phyloP scores from a whole-genome alignment of 2,113 vertebrate species.

The Lepisosteus oculatus region DNA sequence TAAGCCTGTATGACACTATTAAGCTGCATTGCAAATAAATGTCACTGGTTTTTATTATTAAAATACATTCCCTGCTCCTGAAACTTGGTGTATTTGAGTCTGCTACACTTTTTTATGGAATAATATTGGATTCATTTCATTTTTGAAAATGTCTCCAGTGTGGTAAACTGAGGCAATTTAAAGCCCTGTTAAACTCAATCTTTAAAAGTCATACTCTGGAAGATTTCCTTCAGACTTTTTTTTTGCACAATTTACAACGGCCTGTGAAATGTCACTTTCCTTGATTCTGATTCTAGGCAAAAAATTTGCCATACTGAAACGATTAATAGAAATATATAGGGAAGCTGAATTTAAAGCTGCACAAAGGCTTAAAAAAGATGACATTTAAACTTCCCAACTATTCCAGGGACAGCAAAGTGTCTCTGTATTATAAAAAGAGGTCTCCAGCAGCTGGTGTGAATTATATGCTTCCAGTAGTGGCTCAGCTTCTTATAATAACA shows the following conservation, averaged over 20 bases:
- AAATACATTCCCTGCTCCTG: conserved; percentile 30
- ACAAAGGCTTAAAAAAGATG: background rate
- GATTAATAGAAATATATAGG: background rate
- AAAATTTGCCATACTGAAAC: background rate
- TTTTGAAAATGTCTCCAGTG: conserved; percentile 49
- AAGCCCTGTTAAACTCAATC: conserved; percentile 57
- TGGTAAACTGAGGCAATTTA: conserved; percentile 63
- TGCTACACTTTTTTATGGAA: conserved; percentile 44
- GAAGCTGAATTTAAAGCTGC: conserved; percentile 1
- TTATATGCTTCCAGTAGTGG: background rate
- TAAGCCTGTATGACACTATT: conserved; percentile 9
- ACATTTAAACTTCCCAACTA: background rate
- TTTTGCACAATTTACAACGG: background rate
- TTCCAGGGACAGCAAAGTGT: background rate
- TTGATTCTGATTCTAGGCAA: background rate
- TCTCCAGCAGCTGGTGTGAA: background rate
- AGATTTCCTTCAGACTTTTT: background rate
- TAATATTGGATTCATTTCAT: conserved; percentile 56
- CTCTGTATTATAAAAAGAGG: background rate
- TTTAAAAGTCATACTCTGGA: conserved; percentile 1
- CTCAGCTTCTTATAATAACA: background rate
- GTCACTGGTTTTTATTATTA: conserved; percentile 41
- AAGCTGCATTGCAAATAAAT: conserved; percentile 42
- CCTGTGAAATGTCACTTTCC: background rate
- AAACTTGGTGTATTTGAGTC: conserved; percentile 35